phyloP scores from a whole-genome alignment of 2,888 invertebrate species.

The Lamellibrachia columna region DNA sequence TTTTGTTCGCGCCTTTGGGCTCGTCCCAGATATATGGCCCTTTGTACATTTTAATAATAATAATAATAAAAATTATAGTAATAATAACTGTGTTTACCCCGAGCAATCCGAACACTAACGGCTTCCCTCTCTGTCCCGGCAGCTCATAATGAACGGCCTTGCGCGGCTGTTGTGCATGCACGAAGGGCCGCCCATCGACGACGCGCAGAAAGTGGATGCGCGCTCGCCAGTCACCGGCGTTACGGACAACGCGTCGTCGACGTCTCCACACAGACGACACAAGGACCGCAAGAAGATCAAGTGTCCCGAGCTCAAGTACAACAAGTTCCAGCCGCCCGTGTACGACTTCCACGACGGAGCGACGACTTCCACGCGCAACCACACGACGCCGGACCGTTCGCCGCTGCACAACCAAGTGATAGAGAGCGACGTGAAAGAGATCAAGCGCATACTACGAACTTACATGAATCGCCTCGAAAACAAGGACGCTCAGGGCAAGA shows the following conservation, averaged over 20 bases:
- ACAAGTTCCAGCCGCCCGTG: conserved; percentile 43
- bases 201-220: not conserved
- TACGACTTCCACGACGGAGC: conserved; percentile 40
- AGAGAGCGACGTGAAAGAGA: conserved; percentile 60
- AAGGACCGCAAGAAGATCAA: conserved; percentile 41
- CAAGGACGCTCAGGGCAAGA: conserved; percentile 28
- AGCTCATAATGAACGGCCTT: conserved; percentile 59
- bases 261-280: conserved; percentile 27
- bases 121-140: conserved; percentile 18
- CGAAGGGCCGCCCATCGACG: conserved; percentile 32
- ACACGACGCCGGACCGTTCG: conserved; percentile 28
- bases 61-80: no score
- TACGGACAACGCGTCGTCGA: conserved; percentile 27
- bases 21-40: no score
- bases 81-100: not conserved
- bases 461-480: conserved; percentile 50
- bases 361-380: conserved; percentile 26
- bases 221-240: not conserved
- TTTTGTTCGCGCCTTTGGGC: no score
- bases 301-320: conserved; percentile 41
- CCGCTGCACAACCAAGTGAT: conserved; percentile 44
- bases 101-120: not conserved
- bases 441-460: conserved; percentile 49
- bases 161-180: conserved; percentile 60
- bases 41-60: no score